These are phyloP conservation scores for Chondrilla cf. caribensis DNA, from an alignment of 37 sponge, comb jelly and placozoan species.

Conservation along the genomic window DNA sequence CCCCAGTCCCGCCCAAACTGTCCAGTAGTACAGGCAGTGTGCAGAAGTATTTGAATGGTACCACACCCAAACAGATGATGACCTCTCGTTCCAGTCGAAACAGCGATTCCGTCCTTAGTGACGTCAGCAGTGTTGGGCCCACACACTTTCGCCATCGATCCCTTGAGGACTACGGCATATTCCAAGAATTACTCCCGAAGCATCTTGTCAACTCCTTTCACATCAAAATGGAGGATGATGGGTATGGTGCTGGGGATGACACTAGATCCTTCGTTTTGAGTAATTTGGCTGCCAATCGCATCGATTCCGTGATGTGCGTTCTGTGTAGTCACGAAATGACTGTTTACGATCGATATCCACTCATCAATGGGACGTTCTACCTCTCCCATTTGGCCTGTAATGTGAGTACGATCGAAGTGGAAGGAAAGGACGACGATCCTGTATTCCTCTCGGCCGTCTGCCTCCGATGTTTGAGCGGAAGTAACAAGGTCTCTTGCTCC, in stretches of 20 bases:
- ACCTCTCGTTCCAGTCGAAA: slow-evolving; percentile 7
- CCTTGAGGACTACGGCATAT: slow-evolving; percentile 51
- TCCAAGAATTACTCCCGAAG: slow-evolving; percentile 62
- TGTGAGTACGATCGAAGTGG: slow-evolving; percentile 55
- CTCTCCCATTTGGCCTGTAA: slow-evolving; percentile 61
- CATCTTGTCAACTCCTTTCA: slow-evolving; percentile 84
- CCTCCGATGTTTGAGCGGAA: slow-evolving; percentile 71
- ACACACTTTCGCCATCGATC: slow-evolving; percentile 72
- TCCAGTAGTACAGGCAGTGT: background rate
- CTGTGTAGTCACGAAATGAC: slow-evolving; percentile 62
- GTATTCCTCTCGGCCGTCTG: slow-evolving; percentile 79
- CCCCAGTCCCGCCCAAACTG: background rate
- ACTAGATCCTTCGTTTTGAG: slow-evolving; percentile 76
- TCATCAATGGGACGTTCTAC: slow-evolving; percentile 86
- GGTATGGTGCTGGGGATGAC: slow-evolving; percentile 85
- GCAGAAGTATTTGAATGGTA: background rate
- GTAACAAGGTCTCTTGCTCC: slow-evolving; percentile 60
- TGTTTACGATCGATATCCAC: slow-evolving; percentile 91
- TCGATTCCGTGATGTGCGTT: slow-evolving; percentile 71
- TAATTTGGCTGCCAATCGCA: slow-evolving; percentile 65
- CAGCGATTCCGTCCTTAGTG: slow-evolving; percentile 72
- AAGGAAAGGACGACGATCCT: slow-evolving; percentile 55
- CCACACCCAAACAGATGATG: background rate
- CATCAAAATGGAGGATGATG: slow-evolving; percentile 95
- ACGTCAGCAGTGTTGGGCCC: slow-evolving; percentile 31